Evolutionary conservation across 2,888 invertebrate species (phyloP).

Genomic region (Mythimna albipuncta): DNA sequence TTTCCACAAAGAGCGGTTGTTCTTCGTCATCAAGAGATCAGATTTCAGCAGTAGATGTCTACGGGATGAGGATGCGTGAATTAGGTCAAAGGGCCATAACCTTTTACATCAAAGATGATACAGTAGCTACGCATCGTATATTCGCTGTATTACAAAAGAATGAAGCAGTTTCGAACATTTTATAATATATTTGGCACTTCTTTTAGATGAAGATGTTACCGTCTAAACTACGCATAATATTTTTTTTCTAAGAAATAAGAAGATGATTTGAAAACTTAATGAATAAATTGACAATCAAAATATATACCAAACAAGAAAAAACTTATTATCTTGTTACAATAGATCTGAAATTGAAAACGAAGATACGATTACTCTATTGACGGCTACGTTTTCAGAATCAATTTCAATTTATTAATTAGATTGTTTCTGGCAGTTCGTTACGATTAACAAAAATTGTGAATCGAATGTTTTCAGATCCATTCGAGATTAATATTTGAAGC

Average conservation of each 20-base stretch:
- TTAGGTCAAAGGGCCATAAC: constrained; percentile 19
- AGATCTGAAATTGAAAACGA: constrained; percentile 8
- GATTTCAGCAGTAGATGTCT: constrained; percentile 14
- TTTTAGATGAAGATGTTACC: no score
- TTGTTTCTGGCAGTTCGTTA: constrained; percentile 27
- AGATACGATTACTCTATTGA: background rate
- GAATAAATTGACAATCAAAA: background rate
- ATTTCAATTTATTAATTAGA: constrained; percentile 26
- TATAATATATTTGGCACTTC: background rate
- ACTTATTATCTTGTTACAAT: background rate
- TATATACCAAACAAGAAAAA: background rate
- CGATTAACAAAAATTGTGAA: constrained; percentile 8
- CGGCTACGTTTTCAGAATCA: constrained; percentile 1
- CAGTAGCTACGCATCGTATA: background rate
- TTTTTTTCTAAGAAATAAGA: no score
- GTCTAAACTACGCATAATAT: no score
- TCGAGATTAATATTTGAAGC: constrained; percentile 25
- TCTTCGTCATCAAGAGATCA: constrained; percentile 7
- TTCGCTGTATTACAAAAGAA: background rate
- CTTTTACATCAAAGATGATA: constrained; percentile 11
- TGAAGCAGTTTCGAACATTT: background rate
- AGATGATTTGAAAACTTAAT: no score
- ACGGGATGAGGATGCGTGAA: background rate
- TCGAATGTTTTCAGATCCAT: constrained; percentile 16
- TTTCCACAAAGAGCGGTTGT: background rate